Percentiles rank a stretch among this genome's conserved stretches.
Evolutionary conservation across 2,888 invertebrate genomes (phyloP).

Genomic region (Orchesellides sinensis): DNA sequence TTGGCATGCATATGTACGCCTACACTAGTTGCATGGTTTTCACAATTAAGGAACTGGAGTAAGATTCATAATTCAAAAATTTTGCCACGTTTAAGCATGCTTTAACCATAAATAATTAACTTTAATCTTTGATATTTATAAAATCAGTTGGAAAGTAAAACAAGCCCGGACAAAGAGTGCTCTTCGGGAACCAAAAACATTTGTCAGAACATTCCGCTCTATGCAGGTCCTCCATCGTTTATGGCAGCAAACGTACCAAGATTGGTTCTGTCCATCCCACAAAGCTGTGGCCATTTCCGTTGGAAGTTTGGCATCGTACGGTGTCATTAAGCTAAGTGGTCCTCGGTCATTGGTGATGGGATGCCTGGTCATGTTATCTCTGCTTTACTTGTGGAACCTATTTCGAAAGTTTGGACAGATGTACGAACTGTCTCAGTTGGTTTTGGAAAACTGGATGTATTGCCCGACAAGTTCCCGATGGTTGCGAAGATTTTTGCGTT

Average conservation of each 20-base stretch:
- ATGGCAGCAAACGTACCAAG: conserved; percentile 31
- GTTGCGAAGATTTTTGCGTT: conserved; percentile 17
- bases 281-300: conserved; percentile 30
- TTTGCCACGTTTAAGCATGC: no score
- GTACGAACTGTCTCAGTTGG: conserved; percentile 1
- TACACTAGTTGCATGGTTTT: conserved; percentile 33
- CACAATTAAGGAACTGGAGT: conserved; percentile 47
- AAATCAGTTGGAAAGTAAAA: not conserved
- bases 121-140: not conserved
- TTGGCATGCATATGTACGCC: conserved; percentile 30
- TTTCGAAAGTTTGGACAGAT: conserved; percentile 47
- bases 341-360: conserved; percentile 49
- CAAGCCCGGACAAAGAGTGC: not conserved
- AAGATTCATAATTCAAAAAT: not conserved
- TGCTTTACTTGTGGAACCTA: conserved; percentile 34
- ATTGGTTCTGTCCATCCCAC: conserved; percentile 48
- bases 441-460: conserved; percentile 30
- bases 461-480: not conserved
- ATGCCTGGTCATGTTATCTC: not conserved
- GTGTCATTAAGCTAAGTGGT: conserved; percentile 37
- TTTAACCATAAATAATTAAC: not conserved
- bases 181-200: not conserved
- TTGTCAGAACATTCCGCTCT: conserved; percentile 12
- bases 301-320: conserved; percentile 31
- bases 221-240: conserved; percentile 43